phyloP scores from a whole-genome alignment of 1,140 invertebrate genomes.

The Lethocerus indicus region DNA sequence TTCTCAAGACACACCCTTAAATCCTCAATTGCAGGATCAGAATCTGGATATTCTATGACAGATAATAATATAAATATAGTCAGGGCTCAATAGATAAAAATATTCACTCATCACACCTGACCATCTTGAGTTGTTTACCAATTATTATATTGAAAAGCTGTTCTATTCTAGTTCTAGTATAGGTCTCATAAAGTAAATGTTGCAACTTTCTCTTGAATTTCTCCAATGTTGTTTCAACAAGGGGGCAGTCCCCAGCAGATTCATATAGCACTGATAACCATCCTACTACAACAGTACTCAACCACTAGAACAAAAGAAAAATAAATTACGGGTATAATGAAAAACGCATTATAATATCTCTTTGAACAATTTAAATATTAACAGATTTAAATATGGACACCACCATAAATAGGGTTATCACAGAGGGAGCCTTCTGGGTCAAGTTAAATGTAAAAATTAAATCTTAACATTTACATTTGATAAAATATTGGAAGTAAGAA shows the following conservation, averaged over 20 bases:
- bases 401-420: no score
- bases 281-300: constrained; percentile 60
- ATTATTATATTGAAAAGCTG: constrained; percentile 93
- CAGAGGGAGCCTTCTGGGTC: no score
- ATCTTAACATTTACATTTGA: no score
- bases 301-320: constrained; percentile 40
- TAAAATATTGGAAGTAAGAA: no score
- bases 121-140: no score
- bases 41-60: constrained; percentile 76
- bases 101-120: no score
- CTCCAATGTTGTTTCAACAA: constrained; percentile 8
- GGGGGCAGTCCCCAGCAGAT: constrained; percentile 10
- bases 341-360: neutral
- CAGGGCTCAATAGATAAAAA: no score
- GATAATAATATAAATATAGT: constrained; percentile 2
- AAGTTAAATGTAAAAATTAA: no score
- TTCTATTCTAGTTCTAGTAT: constrained; percentile 71
- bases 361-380: neutral
- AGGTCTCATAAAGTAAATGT: constrained; percentile 76
- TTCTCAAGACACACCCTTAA: constrained; percentile 69
- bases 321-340: neutral
- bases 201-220: constrained; percentile 63
- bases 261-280: constrained; percentile 65
- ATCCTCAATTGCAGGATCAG: constrained; percentile 81
- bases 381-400: no score